These are phyloP conservation scores for Limnephilus marmoratus DNA, from an alignment of 2,888 invertebrate genomes.

Conservation along the genomic window DNA sequence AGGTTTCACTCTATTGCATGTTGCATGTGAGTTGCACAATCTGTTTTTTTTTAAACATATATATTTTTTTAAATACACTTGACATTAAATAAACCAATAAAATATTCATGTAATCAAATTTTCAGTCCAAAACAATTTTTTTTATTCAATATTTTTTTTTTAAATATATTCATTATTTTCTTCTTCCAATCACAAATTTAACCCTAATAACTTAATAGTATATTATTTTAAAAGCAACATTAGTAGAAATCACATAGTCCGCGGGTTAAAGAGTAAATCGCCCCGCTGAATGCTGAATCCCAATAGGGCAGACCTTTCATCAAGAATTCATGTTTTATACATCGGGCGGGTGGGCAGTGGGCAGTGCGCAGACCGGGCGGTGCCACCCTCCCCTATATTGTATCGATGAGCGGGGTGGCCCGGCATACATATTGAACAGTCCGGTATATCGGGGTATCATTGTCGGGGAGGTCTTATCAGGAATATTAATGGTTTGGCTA, in stretches of 20 bases:
- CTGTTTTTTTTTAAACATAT: too few relatives aligned
- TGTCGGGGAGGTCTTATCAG: not conserved
- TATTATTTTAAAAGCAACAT: not conserved
- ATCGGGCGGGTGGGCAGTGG: slow-evolving; percentile 36
- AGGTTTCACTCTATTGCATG: too few relatives aligned
- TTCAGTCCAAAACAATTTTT: not conserved
- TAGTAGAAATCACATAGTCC: slow-evolving; percentile 22
- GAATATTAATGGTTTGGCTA: not conserved
- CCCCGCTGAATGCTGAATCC: not conserved
- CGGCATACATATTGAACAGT: slow-evolving; percentile 39
- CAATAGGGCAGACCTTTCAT: slow-evolving; percentile 44
- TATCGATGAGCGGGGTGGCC: slow-evolving; percentile 22
- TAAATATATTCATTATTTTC: not conserved
- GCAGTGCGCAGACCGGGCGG: slow-evolving; percentile 2
- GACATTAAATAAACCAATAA: too few relatives aligned
- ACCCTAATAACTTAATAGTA: not conserved
- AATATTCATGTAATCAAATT: not conserved
- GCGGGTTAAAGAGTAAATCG: slow-evolving; percentile 30
- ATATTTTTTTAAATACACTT: too few relatives aligned
- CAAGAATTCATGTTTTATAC: slow-evolving; percentile 64
- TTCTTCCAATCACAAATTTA: not conserved
- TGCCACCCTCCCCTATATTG: slow-evolving; percentile 54
- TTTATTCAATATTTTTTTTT: not conserved
- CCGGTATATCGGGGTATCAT: not conserved
- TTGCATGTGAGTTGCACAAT: too few relatives aligned